Evolutionary conservation across 2,797 vertebrate species (phyloP).

Genomic region (Varecia variegata): DNA sequence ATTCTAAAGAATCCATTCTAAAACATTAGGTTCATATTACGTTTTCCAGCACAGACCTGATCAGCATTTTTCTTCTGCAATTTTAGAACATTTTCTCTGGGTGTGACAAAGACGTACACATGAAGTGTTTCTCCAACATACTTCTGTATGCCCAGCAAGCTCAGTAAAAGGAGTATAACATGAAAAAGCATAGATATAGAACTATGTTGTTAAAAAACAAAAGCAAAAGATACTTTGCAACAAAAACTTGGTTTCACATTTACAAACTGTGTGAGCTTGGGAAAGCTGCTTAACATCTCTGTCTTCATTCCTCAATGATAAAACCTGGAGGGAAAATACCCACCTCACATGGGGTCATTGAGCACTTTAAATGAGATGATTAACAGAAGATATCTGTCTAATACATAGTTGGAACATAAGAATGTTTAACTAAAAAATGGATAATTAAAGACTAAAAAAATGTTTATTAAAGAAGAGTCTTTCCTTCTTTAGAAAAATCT

Average conservation of each 20-base stretch:
- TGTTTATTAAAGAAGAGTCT: neutral
- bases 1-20: slow-evolving; percentile 43
- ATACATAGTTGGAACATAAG: neutral
- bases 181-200: neutral
- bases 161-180: neutral
- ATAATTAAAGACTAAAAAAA: neutral
- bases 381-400: neutral
- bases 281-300: neutral
- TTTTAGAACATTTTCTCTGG: neutral
- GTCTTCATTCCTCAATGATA: neutral
- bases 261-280: neutral
- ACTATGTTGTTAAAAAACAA: neutral
- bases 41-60: neutral
- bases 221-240: neutral
- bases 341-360: neutral
- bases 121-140: neutral
- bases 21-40: slow-evolving; percentile 31
- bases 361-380: neutral
- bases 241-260: neutral
- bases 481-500: neutral
- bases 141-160: neutral
- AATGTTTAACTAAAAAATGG: neutral
- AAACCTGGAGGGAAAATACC: neutral
- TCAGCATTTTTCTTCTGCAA: neutral
- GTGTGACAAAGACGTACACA: neutral